Evolutionary conservation across 2,797 vertebrate genomes (phyloP), one percentile per base, ranked within the genome.

Genomic region (Pteropus rufus): DNA sequence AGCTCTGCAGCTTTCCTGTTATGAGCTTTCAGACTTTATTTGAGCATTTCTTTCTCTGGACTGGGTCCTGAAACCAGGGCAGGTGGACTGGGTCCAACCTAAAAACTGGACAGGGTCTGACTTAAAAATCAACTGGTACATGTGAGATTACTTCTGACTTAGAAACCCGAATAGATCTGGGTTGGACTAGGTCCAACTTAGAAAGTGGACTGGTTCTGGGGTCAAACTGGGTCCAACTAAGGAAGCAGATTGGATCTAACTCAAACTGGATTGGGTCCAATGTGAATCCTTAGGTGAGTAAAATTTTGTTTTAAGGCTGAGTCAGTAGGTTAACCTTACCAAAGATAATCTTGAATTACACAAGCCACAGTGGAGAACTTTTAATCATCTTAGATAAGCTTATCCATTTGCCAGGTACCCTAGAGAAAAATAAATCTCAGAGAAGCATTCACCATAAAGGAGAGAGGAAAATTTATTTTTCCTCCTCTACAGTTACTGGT

Each of bases 1-100:
- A 29, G n/a, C 29, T n/a, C 39, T 21, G 3, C 0, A 0, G 21
- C 70, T 69, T 49, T 67, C 26, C 62, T 1, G 2, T 29, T 3
- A 16, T 14, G 58, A n/a, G 16, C 34, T 81, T 49, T 34, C 23
- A 62, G 29, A 54, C 18, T 41, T 70, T 29, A 80, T 21, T 34
- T 60, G 52, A n/a, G 2, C 15, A 5, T 21, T 39, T 76, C 41
- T 46, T 60, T 56, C 26, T 31, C 9, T 5, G 23, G 7, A 79
- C 52, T 19, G 64, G 24, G n/a, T 58, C 65, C 19, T 15, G 39
- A 58, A 36, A 18, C 46, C 36, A 36, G 34, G 36, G 14, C 5
- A 10, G 19, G n/a, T 44, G 0, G 39, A 44, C 31, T 16, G 6
- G 39, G 21, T 36, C 18, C 8, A 7, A 36, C 52, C 15, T 29